These are phyloP conservation scores for Gymnosoma rotundatum DNA, from an alignment of 2,888 invertebrate species.

Conservation along the genomic window DNA sequence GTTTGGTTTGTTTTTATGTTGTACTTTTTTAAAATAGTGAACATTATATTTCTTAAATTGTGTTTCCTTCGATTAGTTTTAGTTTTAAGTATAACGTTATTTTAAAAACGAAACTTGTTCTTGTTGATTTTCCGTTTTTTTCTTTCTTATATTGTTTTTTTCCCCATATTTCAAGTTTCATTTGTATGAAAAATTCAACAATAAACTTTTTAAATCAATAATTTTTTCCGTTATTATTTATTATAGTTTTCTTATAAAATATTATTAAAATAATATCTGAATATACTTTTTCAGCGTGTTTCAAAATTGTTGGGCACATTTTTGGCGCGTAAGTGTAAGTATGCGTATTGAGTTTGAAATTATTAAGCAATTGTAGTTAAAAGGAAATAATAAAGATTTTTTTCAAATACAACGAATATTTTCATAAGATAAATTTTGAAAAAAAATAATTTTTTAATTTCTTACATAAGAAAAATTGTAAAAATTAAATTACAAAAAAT, in stretches of 20 bases:
- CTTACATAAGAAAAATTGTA: not conserved
- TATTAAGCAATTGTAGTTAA: not conserved
- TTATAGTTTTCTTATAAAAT: not conserved
- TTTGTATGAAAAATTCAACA: constrained; percentile 43
- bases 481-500: not conserved
- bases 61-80: constrained; percentile 18
- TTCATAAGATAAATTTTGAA: constrained; percentile 47
- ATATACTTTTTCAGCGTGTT: not conserved
- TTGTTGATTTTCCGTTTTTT: constrained; percentile 42
- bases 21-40: constrained; percentile 26
- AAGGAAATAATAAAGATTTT: constrained; percentile 40
- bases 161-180: constrained; percentile 21
- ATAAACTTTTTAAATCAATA: constrained; percentile 35
- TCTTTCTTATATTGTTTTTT: constrained; percentile 35
- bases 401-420: constrained; percentile 71
- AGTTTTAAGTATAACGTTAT: constrained; percentile 37
- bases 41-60: constrained; percentile 34
- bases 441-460: not conserved
- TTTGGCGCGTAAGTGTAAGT: not conserved
- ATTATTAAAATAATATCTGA: not conserved
- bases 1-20: constrained; percentile 40
- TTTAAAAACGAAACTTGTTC: constrained; percentile 28
- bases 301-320: not conserved
- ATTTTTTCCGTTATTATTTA: not conserved
- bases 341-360: not conserved